These are phyloP conservation scores for Thereva unica DNA, from an alignment of 2,888 invertebrate species.

Conservation along the genomic window DNA sequence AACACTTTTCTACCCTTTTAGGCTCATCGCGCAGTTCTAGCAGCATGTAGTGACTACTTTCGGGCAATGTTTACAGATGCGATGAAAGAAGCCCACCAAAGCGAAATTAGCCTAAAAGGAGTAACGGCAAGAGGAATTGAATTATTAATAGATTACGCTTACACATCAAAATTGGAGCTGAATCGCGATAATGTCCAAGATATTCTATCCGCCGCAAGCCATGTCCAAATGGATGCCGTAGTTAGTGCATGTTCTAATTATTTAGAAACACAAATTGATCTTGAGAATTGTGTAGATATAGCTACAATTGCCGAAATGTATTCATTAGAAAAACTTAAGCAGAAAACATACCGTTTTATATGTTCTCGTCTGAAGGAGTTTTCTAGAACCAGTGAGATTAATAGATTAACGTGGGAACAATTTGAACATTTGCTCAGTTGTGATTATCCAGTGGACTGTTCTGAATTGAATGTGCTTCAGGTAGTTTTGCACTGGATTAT, in stretches of 20 bases:
- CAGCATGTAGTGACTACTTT: conserved; percentile 75
- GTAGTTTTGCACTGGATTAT: conserved; percentile 66
- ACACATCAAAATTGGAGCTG: conserved; percentile 67
- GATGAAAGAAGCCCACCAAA: conserved; percentile 68
- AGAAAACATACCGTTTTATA: conserved; percentile 68
- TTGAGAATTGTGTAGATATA: conserved; percentile 74
- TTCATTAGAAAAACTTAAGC: conserved; percentile 63
- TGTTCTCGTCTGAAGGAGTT: conserved; percentile 67
- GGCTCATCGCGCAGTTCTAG: conserved; percentile 72
- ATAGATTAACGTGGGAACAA: conserved; percentile 64
- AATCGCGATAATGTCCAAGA: conserved; percentile 69
- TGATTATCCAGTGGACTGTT: conserved; percentile 72
- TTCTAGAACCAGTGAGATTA: conserved; percentile 64
- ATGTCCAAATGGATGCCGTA: conserved; percentile 67
- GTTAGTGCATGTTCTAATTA: conserved; percentile 70
- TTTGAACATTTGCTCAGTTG: conserved; percentile 65
- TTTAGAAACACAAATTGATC: conserved; percentile 67
- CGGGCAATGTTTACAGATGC: conserved; percentile 75
- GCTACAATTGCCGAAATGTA: conserved; percentile 72
- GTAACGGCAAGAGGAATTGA: conserved; percentile 69
- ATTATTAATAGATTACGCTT: conserved; percentile 69
- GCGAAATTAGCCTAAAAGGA: conserved; percentile 68
- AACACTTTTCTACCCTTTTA: conserved; percentile 47
- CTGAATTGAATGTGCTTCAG: conserved; percentile 64
- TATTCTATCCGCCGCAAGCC: conserved; percentile 70